phyloP scores from a whole-genome alignment of 2,888 invertebrate species.

The Parnassius mnemosyne region DNA sequence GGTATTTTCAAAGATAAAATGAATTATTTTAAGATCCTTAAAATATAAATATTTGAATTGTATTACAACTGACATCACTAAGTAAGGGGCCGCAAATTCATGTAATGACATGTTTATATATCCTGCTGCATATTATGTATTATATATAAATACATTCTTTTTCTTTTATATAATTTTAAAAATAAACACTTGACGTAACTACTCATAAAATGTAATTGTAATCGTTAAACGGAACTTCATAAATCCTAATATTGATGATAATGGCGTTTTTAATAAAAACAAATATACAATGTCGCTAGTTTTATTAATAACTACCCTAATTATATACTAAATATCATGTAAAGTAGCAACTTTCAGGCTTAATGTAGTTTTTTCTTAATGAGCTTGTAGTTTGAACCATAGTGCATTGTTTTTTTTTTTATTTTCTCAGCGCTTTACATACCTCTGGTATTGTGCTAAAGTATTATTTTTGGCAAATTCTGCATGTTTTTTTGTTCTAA shows the following conservation, averaged over 20 bases:
- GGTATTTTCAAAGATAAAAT: constrained; percentile 2
- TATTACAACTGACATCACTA: not conserved
- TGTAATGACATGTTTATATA: constrained; percentile 28
- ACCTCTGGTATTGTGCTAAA: constrained; percentile 30
- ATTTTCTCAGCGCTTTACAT: constrained; percentile 31
- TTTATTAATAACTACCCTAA: constrained; percentile 55
- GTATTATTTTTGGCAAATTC: constrained; percentile 47
- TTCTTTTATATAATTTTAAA: constrained; percentile 67
- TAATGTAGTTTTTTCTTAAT: constrained; percentile 35
- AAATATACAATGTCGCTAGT: constrained; percentile 74
- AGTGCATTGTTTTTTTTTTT: constrained; percentile 33
- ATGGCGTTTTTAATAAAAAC: constrained; percentile 81
- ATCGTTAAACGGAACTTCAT: constrained; percentile 80
- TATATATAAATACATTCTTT: constrained; percentile 61
- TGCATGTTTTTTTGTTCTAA: constrained; percentile 68
- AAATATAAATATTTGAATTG: not conserved
- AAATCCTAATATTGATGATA: constrained; percentile 81
- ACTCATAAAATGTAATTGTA: constrained; percentile 78
- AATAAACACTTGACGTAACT: constrained; percentile 73
- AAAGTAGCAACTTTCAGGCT: constrained; percentile 31
- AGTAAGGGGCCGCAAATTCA: constrained; percentile 45
- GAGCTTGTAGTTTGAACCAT: constrained; percentile 30
- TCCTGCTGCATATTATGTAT: constrained; percentile 31
- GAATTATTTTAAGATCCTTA: not conserved
- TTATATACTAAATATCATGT: constrained; percentile 13